Percentiles rank a stretch among this genome's conserved stretches.
Evolutionary conservation across 1,140 invertebrate species (phyloP).

Genomic region (Ips typographus): DNA sequence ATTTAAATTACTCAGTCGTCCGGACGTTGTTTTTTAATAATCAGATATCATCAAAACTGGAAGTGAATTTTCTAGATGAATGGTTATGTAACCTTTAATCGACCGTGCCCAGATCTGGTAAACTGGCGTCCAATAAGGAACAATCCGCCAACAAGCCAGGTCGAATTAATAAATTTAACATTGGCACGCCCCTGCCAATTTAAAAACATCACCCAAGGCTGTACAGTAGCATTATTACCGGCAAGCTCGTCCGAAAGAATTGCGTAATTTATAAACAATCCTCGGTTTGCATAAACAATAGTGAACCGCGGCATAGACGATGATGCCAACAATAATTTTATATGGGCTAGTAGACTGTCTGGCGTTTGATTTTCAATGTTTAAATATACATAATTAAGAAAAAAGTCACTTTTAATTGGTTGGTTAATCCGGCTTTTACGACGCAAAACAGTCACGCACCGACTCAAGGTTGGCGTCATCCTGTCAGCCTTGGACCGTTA

Average conservation of each 20-base stretch:
- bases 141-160: neutral
- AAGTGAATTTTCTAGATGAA: no score
- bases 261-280: slow-evolving; percentile 22
- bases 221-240: slow-evolving; percentile 1
- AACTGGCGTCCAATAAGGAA: no score
- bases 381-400: neutral
- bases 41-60: no score
- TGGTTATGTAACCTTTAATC: no score
- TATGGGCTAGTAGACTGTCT: slow-evolving; percentile 11
- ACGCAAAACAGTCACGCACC: neutral
- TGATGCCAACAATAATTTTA: slow-evolving; percentile 1
- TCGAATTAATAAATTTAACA: slow-evolving; percentile 8
- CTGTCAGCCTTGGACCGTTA: slow-evolving; percentile 33
- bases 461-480: slow-evolving; percentile 5
- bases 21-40: no score
- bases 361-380: neutral
- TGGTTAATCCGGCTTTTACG: neutral
- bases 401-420: neutral
- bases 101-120: no score
- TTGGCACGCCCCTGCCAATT: slow-evolving; percentile 20
- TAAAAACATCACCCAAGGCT: slow-evolving; percentile 23
- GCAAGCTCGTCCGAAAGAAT: slow-evolving; percentile 9
- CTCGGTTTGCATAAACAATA: slow-evolving; percentile 3
- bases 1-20: no score
- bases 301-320: neutral